Percentiles rank a stretch among this genome's conserved stretches.
These are phyloP conservation scores for Eretmocerus hayati DNA, from an alignment of 2,888 invertebrate species.

Conservation along the genomic window DNA sequence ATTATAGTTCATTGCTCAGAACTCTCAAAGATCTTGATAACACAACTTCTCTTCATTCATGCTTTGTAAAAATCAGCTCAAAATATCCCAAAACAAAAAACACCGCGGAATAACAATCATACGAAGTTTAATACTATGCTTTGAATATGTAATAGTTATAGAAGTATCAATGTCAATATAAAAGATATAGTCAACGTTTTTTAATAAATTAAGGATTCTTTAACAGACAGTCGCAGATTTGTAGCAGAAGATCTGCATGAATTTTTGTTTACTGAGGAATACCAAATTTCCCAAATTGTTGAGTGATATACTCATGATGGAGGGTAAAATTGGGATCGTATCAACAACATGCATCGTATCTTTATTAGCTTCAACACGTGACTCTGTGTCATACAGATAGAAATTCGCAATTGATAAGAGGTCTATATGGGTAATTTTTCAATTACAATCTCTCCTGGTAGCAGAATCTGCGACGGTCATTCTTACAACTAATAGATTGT, in stretches of 20 bases:
- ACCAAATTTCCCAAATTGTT: no score
- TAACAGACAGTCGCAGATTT: slow-evolving; percentile 15
- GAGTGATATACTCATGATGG: no score
- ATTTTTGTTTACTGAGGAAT: no score
- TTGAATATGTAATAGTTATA: slow-evolving; percentile 14
- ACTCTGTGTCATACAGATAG: no score
- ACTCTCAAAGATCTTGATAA: no score
- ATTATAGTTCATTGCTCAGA: no score
- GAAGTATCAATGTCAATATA: slow-evolving; percentile 14
- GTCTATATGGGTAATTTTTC: not conserved
- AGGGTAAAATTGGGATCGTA: no score
- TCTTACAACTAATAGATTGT: slow-evolving; percentile 31
- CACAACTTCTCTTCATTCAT: slow-evolving; percentile 38
- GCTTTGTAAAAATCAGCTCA: slow-evolving; percentile 39
- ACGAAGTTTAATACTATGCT: slow-evolving; percentile 5
- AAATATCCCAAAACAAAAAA: slow-evolving; percentile 31
- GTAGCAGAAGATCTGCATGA: no score
- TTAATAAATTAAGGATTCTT: slow-evolving; percentile 16
- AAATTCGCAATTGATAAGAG: no score
- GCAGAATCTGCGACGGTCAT: slow-evolving; percentile 16
- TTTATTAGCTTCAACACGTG: no score
- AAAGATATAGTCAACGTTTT: slow-evolving; percentile 16
- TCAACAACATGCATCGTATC: no score
- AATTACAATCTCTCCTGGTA: slow-evolving; percentile 4
- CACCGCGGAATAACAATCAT: slow-evolving; percentile 11